Percentiles rank a stretch among this genome's conserved stretches.
Evolutionary conservation across 2,888 invertebrate species (phyloP).

Genomic region (Philaethria dido): DNA sequence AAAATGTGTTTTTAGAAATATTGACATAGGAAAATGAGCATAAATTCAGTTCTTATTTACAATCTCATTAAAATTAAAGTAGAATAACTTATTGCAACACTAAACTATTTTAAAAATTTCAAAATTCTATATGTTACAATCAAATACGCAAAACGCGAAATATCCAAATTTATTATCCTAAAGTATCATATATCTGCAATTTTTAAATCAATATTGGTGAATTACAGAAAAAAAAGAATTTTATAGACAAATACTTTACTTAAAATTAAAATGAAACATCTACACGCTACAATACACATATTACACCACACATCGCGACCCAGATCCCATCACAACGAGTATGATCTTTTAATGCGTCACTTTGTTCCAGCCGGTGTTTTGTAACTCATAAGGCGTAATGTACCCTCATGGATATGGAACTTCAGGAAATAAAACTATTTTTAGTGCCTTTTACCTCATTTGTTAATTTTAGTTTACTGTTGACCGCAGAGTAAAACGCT

Average conservation of each 20-base stretch:
- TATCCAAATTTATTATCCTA: not conserved
- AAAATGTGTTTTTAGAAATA: not conserved
- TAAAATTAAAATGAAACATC: constrained; percentile 28
- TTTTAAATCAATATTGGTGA: not conserved
- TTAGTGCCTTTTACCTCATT: constrained; percentile 36
- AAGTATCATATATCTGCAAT: not conserved
- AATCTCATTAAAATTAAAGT: not conserved
- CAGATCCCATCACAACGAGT: constrained; percentile 50
- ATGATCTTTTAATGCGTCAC: constrained; percentile 68
- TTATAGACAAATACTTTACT: not conserved
- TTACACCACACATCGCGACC: constrained; percentile 51
- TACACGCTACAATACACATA: constrained; percentile 53
- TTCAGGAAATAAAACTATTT: constrained; percentile 37
- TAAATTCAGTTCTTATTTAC: not conserved
- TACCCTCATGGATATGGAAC: constrained; percentile 46
- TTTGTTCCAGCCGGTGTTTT: constrained; percentile 59
- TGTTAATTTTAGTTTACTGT: constrained; percentile 31
- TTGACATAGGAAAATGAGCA: not conserved
- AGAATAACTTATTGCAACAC: not conserved
- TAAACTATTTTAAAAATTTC: not conserved
- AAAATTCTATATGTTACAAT: not conserved
- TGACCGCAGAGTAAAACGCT: constrained; percentile 19
- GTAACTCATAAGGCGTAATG: constrained; percentile 56
- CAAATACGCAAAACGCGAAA: not conserved
- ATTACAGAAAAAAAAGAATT: not conserved